Conservation (phyloP, 2,888 invertebrate genomes). For the Leptopilina myrica region DNA sequence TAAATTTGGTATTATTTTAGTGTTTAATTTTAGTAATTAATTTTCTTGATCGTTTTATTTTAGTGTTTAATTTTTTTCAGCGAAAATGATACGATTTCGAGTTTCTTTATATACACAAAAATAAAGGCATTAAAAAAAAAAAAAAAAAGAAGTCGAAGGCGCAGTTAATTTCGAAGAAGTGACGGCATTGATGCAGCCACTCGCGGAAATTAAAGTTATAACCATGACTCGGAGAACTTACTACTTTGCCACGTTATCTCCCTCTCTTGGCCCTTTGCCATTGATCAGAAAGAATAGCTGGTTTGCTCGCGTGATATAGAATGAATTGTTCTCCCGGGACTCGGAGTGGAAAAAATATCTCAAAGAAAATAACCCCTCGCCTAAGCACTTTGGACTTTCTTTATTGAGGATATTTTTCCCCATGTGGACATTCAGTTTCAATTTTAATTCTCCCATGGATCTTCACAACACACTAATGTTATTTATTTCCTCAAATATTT, state of each 20-base stretch:
- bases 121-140: too few relatives aligned
- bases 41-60: too few relatives aligned
- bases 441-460: slow-evolving; percentile 16
- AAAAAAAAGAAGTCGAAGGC: neutral
- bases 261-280: slow-evolving; percentile 22
- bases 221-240: slow-evolving; percentile 24
- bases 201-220: slow-evolving; percentile 31
- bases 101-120: too few relatives aligned
- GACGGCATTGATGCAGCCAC: slow-evolving; percentile 28
- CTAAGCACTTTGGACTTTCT: slow-evolving; percentile 20
- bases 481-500: slow-evolving; percentile 9
- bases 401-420: slow-evolving; percentile 28
- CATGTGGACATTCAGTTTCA: slow-evolving; percentile 17
- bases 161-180: neutral
- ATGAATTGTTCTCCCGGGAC: slow-evolving; percentile 31
- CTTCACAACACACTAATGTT: slow-evolving; percentile 9
- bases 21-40: too few relatives aligned
- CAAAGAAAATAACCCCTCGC: slow-evolving; percentile 25
- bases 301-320: slow-evolving; percentile 24
- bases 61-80: too few relatives aligned
- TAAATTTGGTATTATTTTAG: too few relatives aligned
- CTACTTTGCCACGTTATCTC: slow-evolving; percentile 36
- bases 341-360: slow-evolving; percentile 30
- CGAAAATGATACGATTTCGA: too few relatives aligned
- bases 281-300: slow-evolving; percentile 37